Base-by-base conservation (phyloP, 92 coral and sea anemone species). In the Paramuricea clavata region DNA sequence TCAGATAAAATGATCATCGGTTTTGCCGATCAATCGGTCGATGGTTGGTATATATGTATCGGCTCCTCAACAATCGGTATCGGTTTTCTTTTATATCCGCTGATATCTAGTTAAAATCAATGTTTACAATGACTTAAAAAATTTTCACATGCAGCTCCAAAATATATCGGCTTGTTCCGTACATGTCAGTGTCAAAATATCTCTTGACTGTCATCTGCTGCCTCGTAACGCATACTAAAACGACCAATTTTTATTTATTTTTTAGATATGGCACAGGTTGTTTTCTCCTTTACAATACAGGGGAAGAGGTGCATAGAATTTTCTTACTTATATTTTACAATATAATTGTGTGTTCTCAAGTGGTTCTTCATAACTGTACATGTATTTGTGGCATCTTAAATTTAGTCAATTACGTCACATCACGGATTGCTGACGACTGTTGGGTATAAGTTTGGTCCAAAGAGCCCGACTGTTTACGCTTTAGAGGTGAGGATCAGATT, bases 341-440 rank as follows among this genome's bases (percentile, higher is more conserved):
- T 33, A 39, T 10, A 35, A 41, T 13, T 70, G 49, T 9, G 19
- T 35, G 27, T 70, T 70, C n/a, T 70, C 76, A 49, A 21, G 1
- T 72, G 26, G 27, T 13, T 71, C 25, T 16, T 12, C 57, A 13
- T 50, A 54, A 79, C 42, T 12, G 9, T 42, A 17, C 25, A 32
- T 27, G 21, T 30, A 22, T 33, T 15, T 33, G 33, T 30, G 84
- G 84, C 31, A 33, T 44, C 31, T 28, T 28, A 11, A 28, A 27
- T 65, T 69, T 84, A 95, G 98, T 91, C 94, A 49, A 93, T 96
- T 32, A 60, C 92, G 32, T 96, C 99, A n/a, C 95, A 94, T 28
- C 90, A 96, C 90, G 99, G 99, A 74, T 87, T 96, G 35, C 89
- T 96, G 39, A 94, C 99, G 25, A 96, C 99, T 23, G 98, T 96